A percentile compares a stretch with the other conserved stretches of the same genome.
Conservation (phyloP, 37 sponge, comb jelly and placozoan genomes). For the Aplysina aerophoba region DNA sequence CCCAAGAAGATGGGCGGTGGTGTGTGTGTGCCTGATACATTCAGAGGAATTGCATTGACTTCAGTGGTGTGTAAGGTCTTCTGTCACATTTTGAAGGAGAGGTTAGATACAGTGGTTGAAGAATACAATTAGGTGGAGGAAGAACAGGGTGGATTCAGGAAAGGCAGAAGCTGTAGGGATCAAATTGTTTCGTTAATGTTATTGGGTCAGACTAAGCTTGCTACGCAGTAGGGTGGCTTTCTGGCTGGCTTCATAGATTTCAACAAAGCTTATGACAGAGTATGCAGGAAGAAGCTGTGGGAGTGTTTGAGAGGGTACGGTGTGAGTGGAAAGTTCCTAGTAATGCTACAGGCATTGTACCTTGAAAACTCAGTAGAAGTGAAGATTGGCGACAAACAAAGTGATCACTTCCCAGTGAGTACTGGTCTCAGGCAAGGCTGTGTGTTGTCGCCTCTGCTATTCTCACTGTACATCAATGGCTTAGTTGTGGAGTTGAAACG, state of each 20-base stretch:
- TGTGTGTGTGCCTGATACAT: neutral
- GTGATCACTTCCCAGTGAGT: neutral
- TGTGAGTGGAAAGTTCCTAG: neutral
- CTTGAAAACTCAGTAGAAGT: neutral
- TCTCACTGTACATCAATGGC: conserved; percentile 9
- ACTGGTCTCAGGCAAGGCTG: conserved; percentile 7
- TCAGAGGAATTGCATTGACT: neutral
- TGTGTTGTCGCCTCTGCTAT: neutral
- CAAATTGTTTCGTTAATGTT: neutral
- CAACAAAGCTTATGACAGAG: conserved; percentile 7
- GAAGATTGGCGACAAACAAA: neutral
- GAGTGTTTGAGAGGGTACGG: neutral
- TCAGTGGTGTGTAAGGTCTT: conserved; percentile 15
- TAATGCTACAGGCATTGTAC: neutral
- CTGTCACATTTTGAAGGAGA: neutral
- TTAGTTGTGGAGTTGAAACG: conserved; percentile 4
- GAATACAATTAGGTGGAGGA: neutral
- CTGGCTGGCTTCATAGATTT: conserved; percentile 2
- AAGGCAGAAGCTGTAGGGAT: conserved; percentile 17
- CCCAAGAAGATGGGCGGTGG: neutral
- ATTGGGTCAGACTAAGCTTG: neutral
- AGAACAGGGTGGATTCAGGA: conserved; percentile 33
- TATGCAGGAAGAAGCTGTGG: conserved; percentile 15
- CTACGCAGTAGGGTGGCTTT: neutral
- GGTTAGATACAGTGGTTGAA: neutral